phyloP scores from a whole-genome alignment of 2,888 invertebrate genomes.

The Andrena trimmerana region DNA sequence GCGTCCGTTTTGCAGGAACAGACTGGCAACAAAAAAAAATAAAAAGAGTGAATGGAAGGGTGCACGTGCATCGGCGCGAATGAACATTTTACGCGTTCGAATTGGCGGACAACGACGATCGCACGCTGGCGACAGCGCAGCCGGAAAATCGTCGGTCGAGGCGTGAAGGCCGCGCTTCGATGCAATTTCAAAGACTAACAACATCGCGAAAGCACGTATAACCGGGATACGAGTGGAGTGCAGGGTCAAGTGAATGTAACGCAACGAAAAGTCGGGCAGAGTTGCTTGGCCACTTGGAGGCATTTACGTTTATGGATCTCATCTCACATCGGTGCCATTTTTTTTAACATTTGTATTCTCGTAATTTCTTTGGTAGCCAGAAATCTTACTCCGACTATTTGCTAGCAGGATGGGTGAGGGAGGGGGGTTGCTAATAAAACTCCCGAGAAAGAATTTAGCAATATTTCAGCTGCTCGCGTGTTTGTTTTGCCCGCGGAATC shows the following conservation, averaged over 20 bases:
- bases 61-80: slow-evolving; percentile 38
- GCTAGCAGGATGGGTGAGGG: neutral
- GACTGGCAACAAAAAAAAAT: neutral
- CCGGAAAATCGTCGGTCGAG: slow-evolving; percentile 36
- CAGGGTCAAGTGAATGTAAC: neutral
- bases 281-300: neutral
- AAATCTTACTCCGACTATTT: neutral
- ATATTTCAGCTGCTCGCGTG: slow-evolving; percentile 17
- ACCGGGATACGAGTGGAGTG: neutral
- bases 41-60: neutral
- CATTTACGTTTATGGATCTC: neutral
- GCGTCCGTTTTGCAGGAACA: slow-evolving; percentile 67
- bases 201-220: neutral
- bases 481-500: slow-evolving; percentile 39
- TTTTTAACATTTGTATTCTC: neutral
- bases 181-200: neutral
- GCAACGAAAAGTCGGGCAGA: neutral
- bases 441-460: slow-evolving; percentile 9
- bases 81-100: slow-evolving; percentile 59
- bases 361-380: neutral
- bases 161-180: slow-evolving; percentile 6
- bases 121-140: neutral
- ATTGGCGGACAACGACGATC: slow-evolving; percentile 25
- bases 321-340: neutral
- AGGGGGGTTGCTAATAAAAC: neutral